Conservation (phyloP, 2,888 invertebrate species). For the Carcina quercana region DNA sequence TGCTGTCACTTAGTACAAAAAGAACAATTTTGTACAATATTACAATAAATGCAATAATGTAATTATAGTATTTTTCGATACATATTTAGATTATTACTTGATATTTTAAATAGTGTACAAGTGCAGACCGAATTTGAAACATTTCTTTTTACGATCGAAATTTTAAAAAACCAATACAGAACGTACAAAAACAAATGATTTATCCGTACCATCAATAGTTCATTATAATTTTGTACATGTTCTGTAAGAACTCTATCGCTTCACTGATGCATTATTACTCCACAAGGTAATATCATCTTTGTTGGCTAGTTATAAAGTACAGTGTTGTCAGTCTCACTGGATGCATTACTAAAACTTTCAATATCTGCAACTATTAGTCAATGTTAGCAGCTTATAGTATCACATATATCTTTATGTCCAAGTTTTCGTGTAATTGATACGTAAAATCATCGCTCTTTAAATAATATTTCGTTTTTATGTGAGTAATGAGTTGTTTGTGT, state of each 20-base stretch:
- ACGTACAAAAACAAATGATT: constrained; percentile 1
- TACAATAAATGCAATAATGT: too few species aligned
- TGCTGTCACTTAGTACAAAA: too few species aligned
- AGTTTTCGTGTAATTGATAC: constrained; percentile 10
- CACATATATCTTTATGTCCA: constrained; percentile 10
- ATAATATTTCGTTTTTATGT: not conserved
- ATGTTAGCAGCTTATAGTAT: constrained; percentile 12
- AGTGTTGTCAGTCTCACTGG: too few species aligned
- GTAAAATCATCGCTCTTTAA: constrained; percentile 8
- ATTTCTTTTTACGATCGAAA: too few species aligned
- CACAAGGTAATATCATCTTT: too few species aligned
- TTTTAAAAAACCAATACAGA: too few species aligned
- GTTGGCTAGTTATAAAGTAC: too few species aligned
- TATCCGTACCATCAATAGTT: constrained; percentile 10
- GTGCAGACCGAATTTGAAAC: too few species aligned
- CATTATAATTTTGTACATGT: constrained; percentile 9
- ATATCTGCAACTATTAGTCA: constrained; percentile 12
- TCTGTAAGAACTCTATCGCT: constrained; percentile 6
- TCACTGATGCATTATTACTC: not conserved
- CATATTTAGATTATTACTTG: too few species aligned
- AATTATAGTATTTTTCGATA: too few species aligned
- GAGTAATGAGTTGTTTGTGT: not conserved
- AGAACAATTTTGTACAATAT: too few species aligned
- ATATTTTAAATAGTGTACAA: too few species aligned
- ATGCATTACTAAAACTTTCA: constrained; percentile 9